These are phyloP conservation scores for Pomatostomus ruficeps DNA, from an alignment of 2,113 vertebrate genomes.

Conservation along the genomic window DNA sequence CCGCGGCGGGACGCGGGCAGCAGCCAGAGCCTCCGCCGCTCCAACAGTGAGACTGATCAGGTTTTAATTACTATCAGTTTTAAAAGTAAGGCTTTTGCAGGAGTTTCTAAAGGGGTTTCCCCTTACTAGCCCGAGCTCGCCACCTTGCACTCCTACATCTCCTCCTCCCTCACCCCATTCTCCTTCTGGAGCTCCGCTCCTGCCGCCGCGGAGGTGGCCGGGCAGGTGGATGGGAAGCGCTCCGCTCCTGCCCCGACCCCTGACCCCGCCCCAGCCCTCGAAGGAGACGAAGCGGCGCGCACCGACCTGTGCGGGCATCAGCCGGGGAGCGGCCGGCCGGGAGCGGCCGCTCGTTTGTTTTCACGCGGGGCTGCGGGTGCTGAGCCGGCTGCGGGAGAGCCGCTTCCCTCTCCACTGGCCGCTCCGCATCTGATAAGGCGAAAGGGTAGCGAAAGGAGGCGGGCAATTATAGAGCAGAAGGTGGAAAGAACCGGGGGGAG, in stretches of 20 bases:
- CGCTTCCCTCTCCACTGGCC: not conserved
- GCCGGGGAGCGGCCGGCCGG: not conserved
- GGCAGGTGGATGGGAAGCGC: not conserved
- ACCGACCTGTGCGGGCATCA: constrained; percentile 38
- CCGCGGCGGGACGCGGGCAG: too few relatives aligned
- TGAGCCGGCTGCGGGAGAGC: not conserved
- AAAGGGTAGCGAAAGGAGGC: constrained; percentile 8
- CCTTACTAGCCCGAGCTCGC: not conserved
- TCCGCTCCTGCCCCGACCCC: not conserved
- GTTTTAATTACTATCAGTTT: not conserved
- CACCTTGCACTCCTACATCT: not conserved
- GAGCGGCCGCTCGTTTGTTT: not conserved
- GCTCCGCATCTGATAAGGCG: constrained; percentile 4
- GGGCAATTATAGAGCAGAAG: constrained; percentile 54
- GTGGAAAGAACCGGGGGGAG: not conserved
- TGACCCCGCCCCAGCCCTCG: not conserved
- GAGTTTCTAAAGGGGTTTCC: too few relatives aligned
- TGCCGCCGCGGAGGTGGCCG: not conserved
- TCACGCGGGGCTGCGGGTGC: not conserved
- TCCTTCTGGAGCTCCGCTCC: not conserved
- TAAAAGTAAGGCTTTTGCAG: not conserved
- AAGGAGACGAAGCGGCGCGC: not conserved
- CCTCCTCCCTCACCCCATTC: not conserved
- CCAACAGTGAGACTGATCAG: not conserved
- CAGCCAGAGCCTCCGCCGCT: not conserved